These are phyloP conservation scores for Poecilus cupreus DNA, from an alignment of 2,888 invertebrate genomes.

Conservation along the genomic window DNA sequence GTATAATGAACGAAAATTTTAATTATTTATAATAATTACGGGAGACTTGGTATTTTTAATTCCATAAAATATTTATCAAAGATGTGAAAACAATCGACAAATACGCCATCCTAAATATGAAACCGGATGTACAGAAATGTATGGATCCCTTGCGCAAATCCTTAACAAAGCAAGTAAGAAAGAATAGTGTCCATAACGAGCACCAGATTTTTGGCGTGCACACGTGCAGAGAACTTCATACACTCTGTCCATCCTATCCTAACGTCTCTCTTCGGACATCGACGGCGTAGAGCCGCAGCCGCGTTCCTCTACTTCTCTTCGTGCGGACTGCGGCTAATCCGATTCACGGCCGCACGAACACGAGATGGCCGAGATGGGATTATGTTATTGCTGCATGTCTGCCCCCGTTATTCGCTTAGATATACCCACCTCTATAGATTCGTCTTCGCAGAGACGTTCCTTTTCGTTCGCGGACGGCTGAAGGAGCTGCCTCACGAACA, in stretches of 20 bases:
- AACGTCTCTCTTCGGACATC: neutral
- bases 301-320: neutral
- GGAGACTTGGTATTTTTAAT: too few species aligned
- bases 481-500: slow-evolving; percentile 33
- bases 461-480: neutral
- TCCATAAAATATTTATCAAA: too few species aligned
- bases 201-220: neutral
- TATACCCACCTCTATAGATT: slow-evolving; percentile 49
- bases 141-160: neutral
- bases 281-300: neutral
- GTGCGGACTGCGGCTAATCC: slow-evolving; percentile 48
- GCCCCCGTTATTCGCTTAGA: slow-evolving; percentile 54
- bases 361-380: slow-evolving; percentile 59
- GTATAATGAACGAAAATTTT: too few species aligned
- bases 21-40: too few species aligned
- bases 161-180: slow-evolving; percentile 32
- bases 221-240: neutral
- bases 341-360: slow-evolving; percentile 60
- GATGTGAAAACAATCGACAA: too few species aligned
- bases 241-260: neutral
- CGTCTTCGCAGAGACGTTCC: slow-evolving; percentile 25
- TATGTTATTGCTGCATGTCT: slow-evolving; percentile 60
- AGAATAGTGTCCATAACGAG: neutral
- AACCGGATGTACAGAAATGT: too few species aligned
- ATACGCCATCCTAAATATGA: too few species aligned